Percentiles rank a stretch among this genome's conserved stretches.
phyloP scores from a whole-genome alignment of 2,888 invertebrate genomes.

The Palloptera scutellata region DNA sequence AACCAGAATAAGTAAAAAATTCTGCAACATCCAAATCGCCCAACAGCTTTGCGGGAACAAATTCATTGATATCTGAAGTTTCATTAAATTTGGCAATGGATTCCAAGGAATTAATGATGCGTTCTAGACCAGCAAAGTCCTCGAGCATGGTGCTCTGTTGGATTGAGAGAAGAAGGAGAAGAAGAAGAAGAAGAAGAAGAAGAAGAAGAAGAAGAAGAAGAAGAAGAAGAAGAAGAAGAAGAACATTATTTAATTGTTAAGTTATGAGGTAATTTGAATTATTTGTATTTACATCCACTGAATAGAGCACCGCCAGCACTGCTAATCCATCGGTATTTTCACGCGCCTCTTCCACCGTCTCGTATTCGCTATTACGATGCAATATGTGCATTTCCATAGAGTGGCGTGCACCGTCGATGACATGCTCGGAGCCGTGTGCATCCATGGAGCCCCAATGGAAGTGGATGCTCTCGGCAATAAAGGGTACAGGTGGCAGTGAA shows the following conservation, averaged over 20 bases:
- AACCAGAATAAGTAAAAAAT: conserved; percentile 28
- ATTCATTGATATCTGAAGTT: conserved; percentile 32
- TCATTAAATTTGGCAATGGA: conserved; percentile 24
- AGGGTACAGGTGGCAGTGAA: conserved; percentile 32
- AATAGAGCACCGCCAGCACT: conserved; percentile 26
- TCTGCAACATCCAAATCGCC: conserved; percentile 4
- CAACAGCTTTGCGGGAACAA: conserved; percentile 32
- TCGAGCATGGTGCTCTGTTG: neutral
- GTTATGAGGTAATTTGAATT: neutral
- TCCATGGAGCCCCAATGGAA: conserved; percentile 46
- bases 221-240: too few relatives aligned
- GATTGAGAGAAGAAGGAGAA: too few relatives aligned
- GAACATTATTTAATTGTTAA: neutral
- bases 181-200: too few relatives aligned
- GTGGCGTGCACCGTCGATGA: conserved; percentile 41
- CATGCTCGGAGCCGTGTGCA: conserved; percentile 43
- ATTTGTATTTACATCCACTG: conserved; percentile 21
- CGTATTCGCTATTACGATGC: conserved; percentile 41
- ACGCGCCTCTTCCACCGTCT: conserved; percentile 37
- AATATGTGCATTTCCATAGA: conserved; percentile 44
- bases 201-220: too few relatives aligned
- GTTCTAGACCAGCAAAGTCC: conserved; percentile 34
- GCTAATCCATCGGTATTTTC: conserved; percentile 39
- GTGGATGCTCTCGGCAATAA: conserved; percentile 40
- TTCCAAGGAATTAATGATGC: conserved; percentile 35